Conservation (phyloP, 1,140 invertebrate genomes). For the Sarcophaga peregrina region DNA sequence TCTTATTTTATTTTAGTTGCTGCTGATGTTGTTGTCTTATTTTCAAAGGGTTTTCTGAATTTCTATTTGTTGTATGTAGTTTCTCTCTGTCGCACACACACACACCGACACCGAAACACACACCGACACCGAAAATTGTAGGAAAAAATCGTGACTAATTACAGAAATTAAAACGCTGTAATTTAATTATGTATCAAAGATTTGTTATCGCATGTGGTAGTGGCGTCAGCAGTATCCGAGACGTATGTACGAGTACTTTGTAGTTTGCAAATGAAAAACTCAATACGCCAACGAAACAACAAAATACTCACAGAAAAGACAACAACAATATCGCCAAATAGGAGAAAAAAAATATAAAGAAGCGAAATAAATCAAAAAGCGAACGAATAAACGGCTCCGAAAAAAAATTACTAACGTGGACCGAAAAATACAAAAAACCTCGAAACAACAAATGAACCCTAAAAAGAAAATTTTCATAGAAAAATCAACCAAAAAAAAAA, state of each 20-base stretch:
- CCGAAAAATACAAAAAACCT: not conserved
- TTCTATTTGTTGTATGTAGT: constrained; percentile 8
- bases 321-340: constrained; percentile 13
- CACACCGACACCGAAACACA: not conserved
- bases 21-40: not conserved
- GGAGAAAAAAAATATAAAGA: constrained; percentile 25
- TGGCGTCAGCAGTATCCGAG: not conserved
- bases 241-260: not conserved
- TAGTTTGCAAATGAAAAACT: constrained; percentile 31
- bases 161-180: constrained; percentile 67
- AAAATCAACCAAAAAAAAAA: too few relatives aligned
- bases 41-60: not conserved
- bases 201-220: constrained; percentile 58
- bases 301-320: not conserved
- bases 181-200: constrained; percentile 67
- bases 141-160: constrained; percentile 65
- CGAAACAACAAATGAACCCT: constrained; percentile 25
- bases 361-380: constrained; percentile 39
- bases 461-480: constrained; percentile 12
- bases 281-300: constrained; percentile 13
- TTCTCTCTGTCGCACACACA: not conserved
- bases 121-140: not conserved
- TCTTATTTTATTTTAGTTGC: too few relatives aligned
- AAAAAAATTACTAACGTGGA: too few relatives aligned
- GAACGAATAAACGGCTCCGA: constrained; percentile 26